Base-by-base conservation (phyloP, 2,113 vertebrate genomes). In the Phodopus roborovskii region DNA sequence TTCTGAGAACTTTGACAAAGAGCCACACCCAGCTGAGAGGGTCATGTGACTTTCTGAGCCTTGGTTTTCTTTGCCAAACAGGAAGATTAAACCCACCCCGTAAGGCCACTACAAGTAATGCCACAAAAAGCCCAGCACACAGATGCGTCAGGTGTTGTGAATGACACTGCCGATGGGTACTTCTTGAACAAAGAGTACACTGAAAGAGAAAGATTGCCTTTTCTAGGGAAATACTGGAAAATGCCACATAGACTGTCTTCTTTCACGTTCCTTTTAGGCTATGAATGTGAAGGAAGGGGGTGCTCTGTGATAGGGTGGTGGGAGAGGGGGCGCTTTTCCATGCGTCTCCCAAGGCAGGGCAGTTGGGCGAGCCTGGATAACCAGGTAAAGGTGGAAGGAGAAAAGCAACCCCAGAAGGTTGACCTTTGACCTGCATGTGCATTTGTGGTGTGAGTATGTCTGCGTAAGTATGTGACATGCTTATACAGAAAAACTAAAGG, bases 141-240 rank as follows among this genome's bases (percentile, higher is more conserved):
- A 15, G 6, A 39, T 20, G 26, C 56, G 11, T 66, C 20, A 71
- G 48, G 48, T 20, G 20, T 19, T 1, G 66, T 66, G 10, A 68
- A 0, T 15, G 5, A 71, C 7, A 6, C 9, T 24, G 3, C 81
- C 12, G 36, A 39, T 7, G 16, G 33, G 8, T 16, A 0, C 66
- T 48, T 70, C 53, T 56, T 3, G 33, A 83, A 53, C 36, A 28
- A 58, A 71, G 70, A 48, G 26, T 24, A 5, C 13, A 12, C 39
- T 56, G 12, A 16, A 78, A 68, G 70, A 84, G 60, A 39, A 24
- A 20, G 45, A 45, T 45, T 45, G n/a, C n/a, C 48, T 30, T 89
- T 74, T 56, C 71, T 19, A 58, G 92, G 20, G 24, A 22, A 86
- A 86, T 20, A 86, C 68, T 26, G 36, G 48, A 64, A 83, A 83